Percentiles rank a stretch among this genome's conserved stretches.
Evolutionary conservation across 92 coral and sea anemone genomes (phyloP).

Genomic region (Galaxea fascicularis): DNA sequence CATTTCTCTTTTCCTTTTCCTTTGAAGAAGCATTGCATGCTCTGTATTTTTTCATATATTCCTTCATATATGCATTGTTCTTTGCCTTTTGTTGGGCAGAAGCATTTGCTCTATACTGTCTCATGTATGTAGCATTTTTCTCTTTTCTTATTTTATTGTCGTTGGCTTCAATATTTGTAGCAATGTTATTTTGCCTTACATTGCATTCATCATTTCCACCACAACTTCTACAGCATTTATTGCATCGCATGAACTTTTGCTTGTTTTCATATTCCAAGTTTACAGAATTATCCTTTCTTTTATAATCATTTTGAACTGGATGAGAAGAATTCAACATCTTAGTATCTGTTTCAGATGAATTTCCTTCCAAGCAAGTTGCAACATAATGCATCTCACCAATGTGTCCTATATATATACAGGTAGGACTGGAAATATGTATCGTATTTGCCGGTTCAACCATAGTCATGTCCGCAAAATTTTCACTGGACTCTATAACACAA

Average conservation of each 20-base stretch:
- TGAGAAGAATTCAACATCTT: background rate
- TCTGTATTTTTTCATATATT: background rate
- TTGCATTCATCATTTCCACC: background rate
- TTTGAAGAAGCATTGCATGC: background rate
- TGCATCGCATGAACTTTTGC: too few relatives aligned
- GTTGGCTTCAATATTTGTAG: background rate
- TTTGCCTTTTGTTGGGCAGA: background rate
- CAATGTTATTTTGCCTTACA: background rate
- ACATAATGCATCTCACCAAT: background rate
- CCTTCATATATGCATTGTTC: background rate
- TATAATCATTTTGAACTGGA: background rate
- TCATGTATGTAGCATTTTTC: background rate
- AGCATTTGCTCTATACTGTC: background rate
- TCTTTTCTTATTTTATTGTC: background rate
- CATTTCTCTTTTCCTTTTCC: background rate
- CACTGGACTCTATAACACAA: constrained; percentile 56
- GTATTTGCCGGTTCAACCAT: background rate
- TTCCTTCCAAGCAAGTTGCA: background rate
- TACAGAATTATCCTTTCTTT: background rate
- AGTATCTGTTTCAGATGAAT: constrained; percentile 35
- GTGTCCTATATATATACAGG: background rate
- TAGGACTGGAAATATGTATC: background rate
- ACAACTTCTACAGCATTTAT: too few relatives aligned
- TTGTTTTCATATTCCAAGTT: background rate
- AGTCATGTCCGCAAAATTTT: background rate